Evolutionary conservation across 2,888 invertebrate species (phyloP).

Genomic region (Agapetus fuscipes): DNA sequence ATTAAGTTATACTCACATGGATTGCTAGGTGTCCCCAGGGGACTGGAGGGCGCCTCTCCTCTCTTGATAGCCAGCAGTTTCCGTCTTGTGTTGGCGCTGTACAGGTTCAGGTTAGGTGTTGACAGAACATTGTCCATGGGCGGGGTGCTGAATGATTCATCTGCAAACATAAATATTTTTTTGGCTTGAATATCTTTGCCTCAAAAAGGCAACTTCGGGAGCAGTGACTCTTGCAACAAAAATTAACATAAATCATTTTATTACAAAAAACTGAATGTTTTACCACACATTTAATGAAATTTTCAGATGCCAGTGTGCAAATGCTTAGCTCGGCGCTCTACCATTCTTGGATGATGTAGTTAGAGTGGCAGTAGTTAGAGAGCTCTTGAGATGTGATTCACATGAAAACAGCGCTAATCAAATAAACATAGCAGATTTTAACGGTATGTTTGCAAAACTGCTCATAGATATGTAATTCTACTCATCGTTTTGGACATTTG

Average conservation of each 20-base stretch:
- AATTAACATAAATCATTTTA: too few relatives aligned
- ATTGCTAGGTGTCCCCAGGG: slow-evolving; percentile 34
- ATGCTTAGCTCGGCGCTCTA: slow-evolving; percentile 3
- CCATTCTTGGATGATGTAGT: not conserved
- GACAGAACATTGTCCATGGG: slow-evolving; percentile 36
- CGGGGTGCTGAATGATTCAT: slow-evolving; percentile 28
- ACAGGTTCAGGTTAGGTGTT: slow-evolving; percentile 32
- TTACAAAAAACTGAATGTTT: not conserved
- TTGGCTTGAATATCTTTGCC: too few relatives aligned
- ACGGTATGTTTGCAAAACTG: too few relatives aligned
- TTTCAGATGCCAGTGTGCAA: slow-evolving; percentile 21
- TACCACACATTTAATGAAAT: not conserved
- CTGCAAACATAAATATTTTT: slow-evolving; percentile 9
- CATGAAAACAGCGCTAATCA: too few relatives aligned
- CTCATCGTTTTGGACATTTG: too few relatives aligned
- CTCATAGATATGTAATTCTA: too few relatives aligned
- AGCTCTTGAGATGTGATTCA: too few relatives aligned
- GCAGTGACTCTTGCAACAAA: too few relatives aligned
- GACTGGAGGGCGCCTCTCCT: slow-evolving; percentile 40
- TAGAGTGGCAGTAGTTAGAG: too few relatives aligned
- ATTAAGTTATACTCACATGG: too few relatives aligned
- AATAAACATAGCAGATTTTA: too few relatives aligned
- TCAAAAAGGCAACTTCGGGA: too few relatives aligned
- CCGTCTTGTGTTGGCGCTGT: slow-evolving; percentile 35
- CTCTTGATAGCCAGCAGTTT: slow-evolving; percentile 34